These are phyloP conservation scores for Silurus asotus DNA, from an alignment of 2,113 vertebrate species.

Conservation along the genomic window DNA sequence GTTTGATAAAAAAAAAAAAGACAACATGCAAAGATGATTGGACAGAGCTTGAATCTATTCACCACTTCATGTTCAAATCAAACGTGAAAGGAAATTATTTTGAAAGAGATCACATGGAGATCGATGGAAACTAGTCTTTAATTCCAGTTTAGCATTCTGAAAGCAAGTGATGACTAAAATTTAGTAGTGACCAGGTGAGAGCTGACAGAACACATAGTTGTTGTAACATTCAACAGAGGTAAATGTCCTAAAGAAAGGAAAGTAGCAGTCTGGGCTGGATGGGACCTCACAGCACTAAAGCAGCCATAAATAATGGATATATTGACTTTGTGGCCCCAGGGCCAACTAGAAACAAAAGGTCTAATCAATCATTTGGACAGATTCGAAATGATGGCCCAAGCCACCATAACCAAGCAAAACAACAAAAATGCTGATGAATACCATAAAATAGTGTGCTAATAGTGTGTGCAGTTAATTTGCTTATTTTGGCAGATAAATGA, in stretches of 20 bases:
- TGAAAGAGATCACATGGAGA: background rate
- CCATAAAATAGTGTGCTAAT: background rate
- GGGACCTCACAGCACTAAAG: constrained; percentile 41
- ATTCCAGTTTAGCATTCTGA: background rate
- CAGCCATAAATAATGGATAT: constrained; percentile 56
- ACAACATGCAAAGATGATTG: background rate
- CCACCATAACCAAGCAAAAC: constrained; percentile 28
- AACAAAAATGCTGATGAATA: constrained; percentile 30
- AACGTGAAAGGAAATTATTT: no score
- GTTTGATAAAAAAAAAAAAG: background rate
- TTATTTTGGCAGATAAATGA: background rate
- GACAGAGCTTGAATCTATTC: background rate
- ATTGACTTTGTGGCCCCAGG: constrained; percentile 48
- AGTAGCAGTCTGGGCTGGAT: constrained; percentile 32
- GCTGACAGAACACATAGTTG: constrained; percentile 31
- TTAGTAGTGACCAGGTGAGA: constrained; percentile 31
- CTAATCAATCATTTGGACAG: constrained; percentile 51
- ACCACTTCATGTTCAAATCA: background rate
- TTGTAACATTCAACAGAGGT: constrained; percentile 50
- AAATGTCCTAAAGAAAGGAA: constrained; percentile 45
- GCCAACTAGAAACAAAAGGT: constrained; percentile 52
- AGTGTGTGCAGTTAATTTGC: background rate
- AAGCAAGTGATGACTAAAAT: constrained; percentile 12
- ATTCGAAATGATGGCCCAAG: constrained; percentile 39
- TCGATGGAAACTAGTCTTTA: background rate